A percentile compares a stretch with the other conserved stretches of the same genome.
phyloP scores from a whole-genome alignment of 2,888 invertebrate species.

The Altica lythri region DNA sequence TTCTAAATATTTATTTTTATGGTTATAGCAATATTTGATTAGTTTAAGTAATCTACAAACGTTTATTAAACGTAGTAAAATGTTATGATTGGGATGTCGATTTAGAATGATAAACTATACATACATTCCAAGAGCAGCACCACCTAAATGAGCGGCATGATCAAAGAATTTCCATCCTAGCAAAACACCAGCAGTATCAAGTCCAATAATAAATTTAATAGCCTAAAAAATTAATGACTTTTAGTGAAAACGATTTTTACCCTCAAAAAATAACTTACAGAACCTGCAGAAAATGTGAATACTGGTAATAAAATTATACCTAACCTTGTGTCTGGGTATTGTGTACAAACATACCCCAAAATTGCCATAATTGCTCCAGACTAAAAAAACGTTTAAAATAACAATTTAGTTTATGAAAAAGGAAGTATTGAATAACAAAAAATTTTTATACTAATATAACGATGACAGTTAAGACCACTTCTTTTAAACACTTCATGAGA shows the following conservation, averaged over 20 bases:
- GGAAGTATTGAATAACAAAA: too few relatives aligned
- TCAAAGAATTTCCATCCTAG: slow-evolving; percentile 92
- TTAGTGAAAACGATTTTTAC: slow-evolving; percentile 8
- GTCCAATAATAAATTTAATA: slow-evolving; percentile 80
- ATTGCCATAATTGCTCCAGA: slow-evolving; percentile 95
- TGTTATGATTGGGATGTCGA: too few relatives aligned
- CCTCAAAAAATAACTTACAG: slow-evolving; percentile 62
- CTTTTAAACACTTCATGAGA: not conserved
- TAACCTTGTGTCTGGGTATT: slow-evolving; percentile 86
- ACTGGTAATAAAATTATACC: slow-evolving; percentile 89
- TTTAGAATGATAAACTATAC: too few relatives aligned
- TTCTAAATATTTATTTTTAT: too few relatives aligned
- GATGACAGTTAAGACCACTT: too few relatives aligned
- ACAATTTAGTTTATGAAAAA: too few relatives aligned
- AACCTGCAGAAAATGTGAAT: slow-evolving; percentile 84
- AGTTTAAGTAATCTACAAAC: too few relatives aligned
- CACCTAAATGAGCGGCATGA: slow-evolving; percentile 98
- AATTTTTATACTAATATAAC: too few relatives aligned
- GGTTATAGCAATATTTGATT: too few relatives aligned
- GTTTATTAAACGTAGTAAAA: too few relatives aligned
- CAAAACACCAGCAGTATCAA: slow-evolving; percentile 84
- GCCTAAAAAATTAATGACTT: slow-evolving; percentile 63
- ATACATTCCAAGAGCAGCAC: slow-evolving; percentile 90
- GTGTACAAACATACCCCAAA: slow-evolving; percentile 83
- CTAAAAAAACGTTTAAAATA: slow-evolving; percentile 61